Evolutionary conservation across 2,797 vertebrate genomes (phyloP), one percentile per base, ranked within the genome.

Genomic region (Sphaeramia orbicularis): DNA sequence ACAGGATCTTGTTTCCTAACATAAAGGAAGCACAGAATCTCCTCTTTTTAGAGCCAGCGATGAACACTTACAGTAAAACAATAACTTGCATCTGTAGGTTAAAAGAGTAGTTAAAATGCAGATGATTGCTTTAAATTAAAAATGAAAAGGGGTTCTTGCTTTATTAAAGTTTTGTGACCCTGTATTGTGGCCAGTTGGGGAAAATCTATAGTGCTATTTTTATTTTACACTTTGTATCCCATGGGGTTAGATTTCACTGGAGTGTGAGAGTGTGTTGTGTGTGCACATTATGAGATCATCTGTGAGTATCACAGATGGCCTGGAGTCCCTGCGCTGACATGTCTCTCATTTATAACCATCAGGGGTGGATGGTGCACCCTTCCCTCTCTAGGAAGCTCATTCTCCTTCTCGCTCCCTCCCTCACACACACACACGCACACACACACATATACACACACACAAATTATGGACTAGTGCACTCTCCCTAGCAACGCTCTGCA

Each of bases 241-340:
- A 3, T 27, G 72, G 53, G 45, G 16, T 59, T 45, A 38, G 21
- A 40, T 65, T 59, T 64, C 58, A 51, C 36, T 60, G 60, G n/a
- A 52, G 43, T 53, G 44, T 18, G 7, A 35, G 9, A 10, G 49
- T 61, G 55, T 50, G 67, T 57, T 59, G 54, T 42, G 45, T 32
- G 19, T 61, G 51, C 66, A 37, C 64, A 50, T 21, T 59, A 65
- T 67, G 57, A 74, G 80, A 83, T 84, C 71, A 76, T 76, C 54
- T 86, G 67, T 76, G 77, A 86, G 61, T 71, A 74, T 90, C 91
- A 91, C 92, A 94, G 92, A 93, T 93, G 93, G 91, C 72, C 70
- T 21, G 66, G 74, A 81, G 86, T 88, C 80, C 59, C 62, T 70
- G 60, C 73, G 56, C 70, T 86, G 89, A 89, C 86, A 83, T 77